Conservation (phyloP, 2,888 invertebrate species). For the Spodoptera picta region DNA sequence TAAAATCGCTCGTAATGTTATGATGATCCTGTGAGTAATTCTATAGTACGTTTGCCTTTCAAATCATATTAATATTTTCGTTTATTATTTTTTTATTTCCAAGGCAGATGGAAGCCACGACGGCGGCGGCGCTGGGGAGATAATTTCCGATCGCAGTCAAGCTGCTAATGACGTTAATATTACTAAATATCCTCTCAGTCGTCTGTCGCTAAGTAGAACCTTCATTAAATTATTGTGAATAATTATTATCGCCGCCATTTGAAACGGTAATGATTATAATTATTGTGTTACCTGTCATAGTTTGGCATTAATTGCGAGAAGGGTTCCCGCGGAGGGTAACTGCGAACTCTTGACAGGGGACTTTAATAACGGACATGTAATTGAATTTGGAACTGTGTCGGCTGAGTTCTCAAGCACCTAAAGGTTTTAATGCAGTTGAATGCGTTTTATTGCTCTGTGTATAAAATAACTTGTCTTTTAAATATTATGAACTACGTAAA, state of each 20-base stretch:
- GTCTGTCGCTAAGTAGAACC: neutral
- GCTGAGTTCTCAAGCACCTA: constrained; percentile 9
- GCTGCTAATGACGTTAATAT: constrained; percentile 16
- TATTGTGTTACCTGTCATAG: constrained; percentile 48
- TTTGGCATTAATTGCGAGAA: constrained; percentile 50
- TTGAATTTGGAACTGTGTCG: constrained; percentile 15
- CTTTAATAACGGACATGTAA: constrained; percentile 32
- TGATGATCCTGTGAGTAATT: neutral
- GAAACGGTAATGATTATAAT: constrained; percentile 39
- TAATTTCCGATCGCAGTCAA: constrained; percentile 1
- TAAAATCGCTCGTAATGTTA: constrained; percentile 5
- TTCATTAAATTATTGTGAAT: constrained; percentile 11
- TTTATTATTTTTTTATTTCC: constrained; percentile 4
- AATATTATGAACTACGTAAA: too few relatives aligned
- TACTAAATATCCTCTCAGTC: neutral
- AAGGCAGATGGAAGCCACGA: neutral
- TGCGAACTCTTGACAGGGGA: constrained; percentile 35
- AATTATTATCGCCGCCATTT: constrained; percentile 16
- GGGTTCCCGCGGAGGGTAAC: constrained; percentile 31
- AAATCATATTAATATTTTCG: neutral
- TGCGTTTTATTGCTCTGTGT: constrained; percentile 4
- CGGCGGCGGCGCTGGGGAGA: neutral
- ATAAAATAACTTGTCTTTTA: too few relatives aligned
- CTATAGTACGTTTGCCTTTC: neutral
- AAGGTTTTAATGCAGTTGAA: neutral